Evolutionary conservation across 2,888 invertebrate genomes (phyloP).

Genomic region (Lissocephala sabroskyi): DNA sequence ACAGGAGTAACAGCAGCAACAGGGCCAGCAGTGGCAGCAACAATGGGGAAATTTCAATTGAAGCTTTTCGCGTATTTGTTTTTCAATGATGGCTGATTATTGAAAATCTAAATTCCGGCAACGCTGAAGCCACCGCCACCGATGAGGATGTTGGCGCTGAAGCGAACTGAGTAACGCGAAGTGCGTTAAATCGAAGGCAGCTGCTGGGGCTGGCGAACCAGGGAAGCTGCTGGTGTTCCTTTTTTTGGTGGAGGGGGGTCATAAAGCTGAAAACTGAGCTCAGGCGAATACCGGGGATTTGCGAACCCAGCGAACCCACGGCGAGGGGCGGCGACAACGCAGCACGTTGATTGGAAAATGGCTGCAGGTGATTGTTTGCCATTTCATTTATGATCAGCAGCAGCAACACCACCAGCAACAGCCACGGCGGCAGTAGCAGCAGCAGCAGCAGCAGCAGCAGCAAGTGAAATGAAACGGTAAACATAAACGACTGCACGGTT

Average conservation of each 20-base stretch:
- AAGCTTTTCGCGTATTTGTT: slow-evolving; percentile 51
- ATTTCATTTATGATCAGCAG: slow-evolving; percentile 43
- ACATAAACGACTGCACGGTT: not conserved
- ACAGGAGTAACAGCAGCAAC: slow-evolving; percentile 10
- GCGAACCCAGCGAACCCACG: not conserved
- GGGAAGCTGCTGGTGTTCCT: slow-evolving; percentile 10
- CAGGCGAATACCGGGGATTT: slow-evolving; percentile 33
- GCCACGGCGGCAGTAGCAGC: too few relatives aligned
- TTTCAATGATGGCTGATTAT: slow-evolving; percentile 64
- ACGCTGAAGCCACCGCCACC: slow-evolving; percentile 21
- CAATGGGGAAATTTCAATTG: slow-evolving; percentile 48
- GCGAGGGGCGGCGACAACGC: slow-evolving; percentile 18
- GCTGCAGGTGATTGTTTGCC: slow-evolving; percentile 55
- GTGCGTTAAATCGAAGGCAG: not conserved
- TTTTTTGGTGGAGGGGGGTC: slow-evolving; percentile 23
- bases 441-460: slow-evolving; percentile 1
- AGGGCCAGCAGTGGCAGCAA: too few relatives aligned
- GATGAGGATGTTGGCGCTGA: slow-evolving; percentile 10
- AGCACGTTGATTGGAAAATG: slow-evolving; percentile 52
- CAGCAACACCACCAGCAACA: slow-evolving; percentile 1
- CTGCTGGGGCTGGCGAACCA: not conserved
- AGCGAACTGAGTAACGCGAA: not conserved
- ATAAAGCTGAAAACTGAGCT: slow-evolving; percentile 53
- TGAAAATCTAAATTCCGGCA: slow-evolving; percentile 57
- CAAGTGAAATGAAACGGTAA: slow-evolving; percentile 9